Evolutionary conservation across 2,113 vertebrate species (phyloP).

Genomic region (Callithrix jacchus): DNA sequence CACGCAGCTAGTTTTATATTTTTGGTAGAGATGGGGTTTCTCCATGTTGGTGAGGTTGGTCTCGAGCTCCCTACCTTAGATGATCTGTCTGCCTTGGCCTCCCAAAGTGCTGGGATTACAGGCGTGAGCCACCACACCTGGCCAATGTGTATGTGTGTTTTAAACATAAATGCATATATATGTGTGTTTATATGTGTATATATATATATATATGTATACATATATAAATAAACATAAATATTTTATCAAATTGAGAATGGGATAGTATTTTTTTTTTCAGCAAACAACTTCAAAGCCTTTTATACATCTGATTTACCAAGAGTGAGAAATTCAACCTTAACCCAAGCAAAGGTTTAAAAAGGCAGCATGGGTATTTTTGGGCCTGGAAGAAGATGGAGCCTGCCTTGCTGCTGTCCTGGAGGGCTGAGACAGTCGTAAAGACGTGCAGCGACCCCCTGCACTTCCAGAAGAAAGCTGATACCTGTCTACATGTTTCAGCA

Average conservation of each 20-base stretch:
- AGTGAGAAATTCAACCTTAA: neutral
- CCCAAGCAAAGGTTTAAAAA: neutral
- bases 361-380: neutral
- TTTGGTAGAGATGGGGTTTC: too few relatives aligned
- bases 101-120: too few relatives aligned
- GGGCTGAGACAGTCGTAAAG: neutral
- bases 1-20: too few relatives aligned
- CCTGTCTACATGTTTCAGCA: neutral
- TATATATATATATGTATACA: neutral
- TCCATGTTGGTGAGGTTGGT: too few relatives aligned
- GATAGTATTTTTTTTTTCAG: neutral
- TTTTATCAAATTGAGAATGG: neutral
- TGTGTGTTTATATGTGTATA: neutral
- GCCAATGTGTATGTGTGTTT: too few relatives aligned
- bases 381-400: neutral
- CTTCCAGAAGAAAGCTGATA: neutral
- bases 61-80: too few relatives aligned
- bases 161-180: too few relatives aligned
- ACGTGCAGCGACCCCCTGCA: rapidly evolving
- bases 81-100: too few relatives aligned
- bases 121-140: too few relatives aligned
- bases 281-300: neutral
- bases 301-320: neutral
- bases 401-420: neutral
- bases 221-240: neutral